Conservation (phyloP, 2,888 invertebrate species). For the Octodonta nipae region DNA sequence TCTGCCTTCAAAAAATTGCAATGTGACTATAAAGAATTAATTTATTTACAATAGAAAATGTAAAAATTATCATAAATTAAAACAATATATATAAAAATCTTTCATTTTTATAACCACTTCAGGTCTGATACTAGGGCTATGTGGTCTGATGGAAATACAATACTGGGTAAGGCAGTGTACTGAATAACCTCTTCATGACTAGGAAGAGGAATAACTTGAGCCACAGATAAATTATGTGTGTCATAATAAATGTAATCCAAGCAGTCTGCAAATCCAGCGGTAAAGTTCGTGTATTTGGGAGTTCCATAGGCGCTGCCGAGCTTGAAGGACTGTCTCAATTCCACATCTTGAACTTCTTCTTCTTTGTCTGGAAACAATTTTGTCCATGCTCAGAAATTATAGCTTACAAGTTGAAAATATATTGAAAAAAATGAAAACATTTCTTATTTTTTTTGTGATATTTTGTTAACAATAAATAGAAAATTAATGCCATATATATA, state of each 20-base stretch:
- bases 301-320: slow-evolving; percentile 74
- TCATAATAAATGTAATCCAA: slow-evolving; percentile 87
- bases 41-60: too few species aligned
- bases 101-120: slow-evolving; percentile 37
- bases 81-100: too few species aligned
- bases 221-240: slow-evolving; percentile 45
- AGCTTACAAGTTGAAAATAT: too few species aligned
- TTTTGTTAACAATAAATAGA: too few species aligned
- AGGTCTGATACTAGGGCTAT: slow-evolving; percentile 77
- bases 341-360: slow-evolving; percentile 51
- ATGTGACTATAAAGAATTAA: too few species aligned
- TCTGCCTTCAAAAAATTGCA: too few species aligned
- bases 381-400: too few species aligned
- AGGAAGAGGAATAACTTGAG: slow-evolving; percentile 69
- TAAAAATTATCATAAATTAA: too few species aligned
- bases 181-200: slow-evolving; percentile 59
- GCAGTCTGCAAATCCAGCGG: slow-evolving; percentile 69
- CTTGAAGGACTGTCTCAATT: slow-evolving; percentile 49
- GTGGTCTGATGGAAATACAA: slow-evolving; percentile 88
- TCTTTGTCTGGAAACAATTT: slow-evolving; percentile 43
- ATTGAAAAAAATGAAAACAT: too few species aligned
- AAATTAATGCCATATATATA: too few species aligned
- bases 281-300: slow-evolving; percentile 76
- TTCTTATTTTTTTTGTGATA: too few species aligned
- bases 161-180: slow-evolving; percentile 71